Conservation (phyloP, 2,888 invertebrate species). For the Conops quadrifasciatus region DNA sequence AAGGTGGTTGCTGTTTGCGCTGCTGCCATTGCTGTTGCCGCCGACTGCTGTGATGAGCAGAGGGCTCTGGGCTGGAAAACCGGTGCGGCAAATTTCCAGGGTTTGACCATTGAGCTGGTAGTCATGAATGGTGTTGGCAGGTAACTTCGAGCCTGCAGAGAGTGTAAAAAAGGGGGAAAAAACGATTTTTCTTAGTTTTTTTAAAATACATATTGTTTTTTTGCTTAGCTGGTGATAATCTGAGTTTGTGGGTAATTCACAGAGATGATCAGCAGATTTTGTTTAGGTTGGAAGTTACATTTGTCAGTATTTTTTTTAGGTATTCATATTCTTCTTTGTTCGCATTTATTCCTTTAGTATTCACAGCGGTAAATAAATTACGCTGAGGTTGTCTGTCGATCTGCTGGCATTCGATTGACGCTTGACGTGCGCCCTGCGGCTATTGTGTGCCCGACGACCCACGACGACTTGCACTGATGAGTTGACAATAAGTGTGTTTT, state of each 20-base stretch:
- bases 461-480: constrained; percentile 20
- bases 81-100: constrained; percentile 60
- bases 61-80: constrained; percentile 48
- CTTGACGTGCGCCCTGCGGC: constrained; percentile 59
- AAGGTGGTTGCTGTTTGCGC: constrained; percentile 16
- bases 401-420: constrained; percentile 15
- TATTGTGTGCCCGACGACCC: neutral
- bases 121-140: constrained; percentile 68
- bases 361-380: neutral
- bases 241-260: neutral
- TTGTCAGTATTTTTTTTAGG: too few species aligned
- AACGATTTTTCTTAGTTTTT: neutral
- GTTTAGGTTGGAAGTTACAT: too few species aligned
- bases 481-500: constrained; percentile 41
- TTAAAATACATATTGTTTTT: neutral
- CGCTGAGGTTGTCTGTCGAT: constrained; percentile 45
- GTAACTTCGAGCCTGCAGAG: constrained; percentile 73
- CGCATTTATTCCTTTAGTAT: neutral
- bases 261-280: constrained; percentile 13
- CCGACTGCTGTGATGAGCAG: constrained; percentile 49
- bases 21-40: constrained; percentile 37
- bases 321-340: too few species aligned
- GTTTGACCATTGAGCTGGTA: constrained; percentile 64
- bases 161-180: neutral
- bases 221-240: neutral